Evolutionary conservation across 2,113 vertebrate species (phyloP).

Genomic region (Anthoscopus minutus): DNA sequence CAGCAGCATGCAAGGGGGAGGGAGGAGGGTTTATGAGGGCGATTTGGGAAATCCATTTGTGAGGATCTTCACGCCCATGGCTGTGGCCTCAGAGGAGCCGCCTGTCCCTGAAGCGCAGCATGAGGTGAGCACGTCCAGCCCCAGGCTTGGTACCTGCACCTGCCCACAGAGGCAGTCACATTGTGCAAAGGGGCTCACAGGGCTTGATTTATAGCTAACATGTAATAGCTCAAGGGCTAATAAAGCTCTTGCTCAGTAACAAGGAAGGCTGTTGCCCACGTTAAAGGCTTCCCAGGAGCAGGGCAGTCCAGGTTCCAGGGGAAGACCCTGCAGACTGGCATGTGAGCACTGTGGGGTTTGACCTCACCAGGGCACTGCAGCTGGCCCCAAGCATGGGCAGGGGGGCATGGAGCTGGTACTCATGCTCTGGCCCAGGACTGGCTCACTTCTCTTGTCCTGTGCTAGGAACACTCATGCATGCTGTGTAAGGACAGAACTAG

Average conservation of each 20-base stretch:
- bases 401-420: rapidly evolving
- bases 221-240: not conserved
- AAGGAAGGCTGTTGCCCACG: not conserved
- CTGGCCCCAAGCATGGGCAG: rapidly evolving
- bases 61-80: not conserved
- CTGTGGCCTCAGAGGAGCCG: not conserved
- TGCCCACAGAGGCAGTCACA: too few relatives aligned
- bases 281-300: not conserved
- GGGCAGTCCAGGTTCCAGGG: not conserved
- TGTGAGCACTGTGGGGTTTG: rapidly evolving
- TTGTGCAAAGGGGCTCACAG: not conserved
- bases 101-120: rapidly evolving
- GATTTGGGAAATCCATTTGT: not conserved
- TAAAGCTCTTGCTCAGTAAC: not conserved
- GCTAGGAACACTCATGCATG: not conserved
- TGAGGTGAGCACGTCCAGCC: rapidly evolving
- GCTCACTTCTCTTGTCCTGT: not conserved
- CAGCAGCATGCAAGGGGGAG: not conserved
- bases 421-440: not conserved
- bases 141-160: not conserved
- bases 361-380: not conserved
- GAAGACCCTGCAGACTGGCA: rapidly evolving
- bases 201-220: not conserved
- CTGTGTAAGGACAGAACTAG: not conserved
- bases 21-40: not conserved